Evolutionary conservation across 2,113 vertebrate genomes (phyloP), one percentile per base, ranked within the genome.

Genomic region (Grallaria varia): DNA sequence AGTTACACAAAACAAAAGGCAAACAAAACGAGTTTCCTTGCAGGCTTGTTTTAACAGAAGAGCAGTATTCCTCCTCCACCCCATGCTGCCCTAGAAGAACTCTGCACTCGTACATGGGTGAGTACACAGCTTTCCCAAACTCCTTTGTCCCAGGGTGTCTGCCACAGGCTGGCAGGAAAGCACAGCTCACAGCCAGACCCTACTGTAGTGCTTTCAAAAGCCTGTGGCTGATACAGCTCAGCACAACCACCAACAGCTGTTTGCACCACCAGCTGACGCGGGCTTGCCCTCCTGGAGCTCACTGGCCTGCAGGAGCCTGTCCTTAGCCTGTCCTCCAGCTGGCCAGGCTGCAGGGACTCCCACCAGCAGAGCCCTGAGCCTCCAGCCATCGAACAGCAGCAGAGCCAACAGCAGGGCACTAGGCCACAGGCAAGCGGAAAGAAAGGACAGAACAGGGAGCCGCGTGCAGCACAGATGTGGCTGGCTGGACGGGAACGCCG

Each of bases 401-500:
- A 35, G 44, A 90, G 73, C 79, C 88, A 80, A 66, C 42, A 72
- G 10, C 1, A 0, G 22, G 25, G 73, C 73, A 23, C 17, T 42
- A 1, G 0, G 86, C 75, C 86, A 86, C 0, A 1, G 25, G 45
- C 39, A n/a, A 79, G 19, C 18, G 27, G 35, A 76, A 12, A 14
- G 40, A 47, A 55, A 52, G 31, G 69, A 67, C 68, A 59, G 55
- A 14, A 11, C 18, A 0, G 2, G 40, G 53, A 85, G 82, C 53
- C 0, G 2, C 1, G 4, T 7, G 0, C 4, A 1, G 87, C 3
- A 2, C 1, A 2, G 33, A 35, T 9, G 16, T 0, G 0, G 78
- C 67, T 74, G 69, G 78, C 28, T 39, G 88, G 75, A 77, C 0
- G 0, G 58, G 33, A 53, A 64, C 89, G 24, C 49, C 1, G 1